phyloP scores from a whole-genome alignment of 2,113 vertebrate species.

The Promerops cafer region DNA sequence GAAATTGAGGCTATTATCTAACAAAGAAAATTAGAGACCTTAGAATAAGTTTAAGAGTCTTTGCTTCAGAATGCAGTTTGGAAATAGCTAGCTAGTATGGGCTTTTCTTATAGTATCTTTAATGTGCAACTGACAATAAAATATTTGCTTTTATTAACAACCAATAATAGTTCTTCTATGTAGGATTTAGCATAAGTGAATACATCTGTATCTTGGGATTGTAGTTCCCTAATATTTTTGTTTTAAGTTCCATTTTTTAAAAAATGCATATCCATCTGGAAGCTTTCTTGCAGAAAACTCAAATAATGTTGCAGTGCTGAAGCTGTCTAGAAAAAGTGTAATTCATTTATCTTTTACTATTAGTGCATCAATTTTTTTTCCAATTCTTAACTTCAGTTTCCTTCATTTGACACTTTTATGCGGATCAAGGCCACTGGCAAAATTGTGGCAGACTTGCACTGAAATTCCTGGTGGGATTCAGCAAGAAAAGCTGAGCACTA shows the following conservation, averaged over 20 bases:
- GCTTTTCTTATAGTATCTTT: background rate
- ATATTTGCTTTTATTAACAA: background rate
- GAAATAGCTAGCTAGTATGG: background rate
- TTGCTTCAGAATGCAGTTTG: background rate
- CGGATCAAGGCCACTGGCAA: background rate
- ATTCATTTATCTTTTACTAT: background rate
- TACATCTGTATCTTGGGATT: background rate
- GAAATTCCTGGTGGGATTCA: background rate
- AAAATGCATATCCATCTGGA: background rate
- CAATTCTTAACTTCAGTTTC: background rate
- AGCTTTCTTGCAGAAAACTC: background rate
- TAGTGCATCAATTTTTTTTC: background rate
- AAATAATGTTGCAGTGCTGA: background rate
- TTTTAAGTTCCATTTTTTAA: background rate
- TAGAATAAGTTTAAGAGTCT: background rate
- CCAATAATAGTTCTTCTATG: background rate
- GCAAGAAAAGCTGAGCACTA: background rate
- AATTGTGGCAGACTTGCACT: background rate
- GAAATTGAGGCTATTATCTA: background rate
- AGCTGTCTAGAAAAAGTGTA: background rate
- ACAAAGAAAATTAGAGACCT: background rate
- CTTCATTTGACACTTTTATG: background rate
- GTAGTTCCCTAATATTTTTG: background rate
- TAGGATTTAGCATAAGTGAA: background rate
- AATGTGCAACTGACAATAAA: background rate